Evolutionary conservation across 1,140 invertebrate species (phyloP), one percentile per base, ranked within the genome.

Genomic region (Amyelois transitella): DNA sequence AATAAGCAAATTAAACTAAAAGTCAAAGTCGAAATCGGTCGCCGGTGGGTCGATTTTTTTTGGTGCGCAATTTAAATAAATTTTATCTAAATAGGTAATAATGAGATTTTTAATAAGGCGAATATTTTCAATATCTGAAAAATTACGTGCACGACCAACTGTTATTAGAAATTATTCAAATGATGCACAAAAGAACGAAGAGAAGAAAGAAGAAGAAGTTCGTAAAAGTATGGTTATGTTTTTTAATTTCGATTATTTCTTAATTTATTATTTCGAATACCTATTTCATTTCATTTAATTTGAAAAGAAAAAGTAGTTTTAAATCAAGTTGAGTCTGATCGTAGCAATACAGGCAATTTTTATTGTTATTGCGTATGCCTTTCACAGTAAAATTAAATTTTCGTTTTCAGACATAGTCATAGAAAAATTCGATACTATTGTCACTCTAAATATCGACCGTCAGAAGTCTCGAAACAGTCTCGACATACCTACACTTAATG

Each of bases 361-460:
- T n/a, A n/a, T n/a, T n/a, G n/a, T n/a, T n/a, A n/a, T n/a, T n/a
- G n/a, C n/a, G n/a, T n/a, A n/a, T n/a, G n/a, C n/a, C n/a, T n/a
- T n/a, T n/a, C n/a, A n/a, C n/a, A n/a, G 17, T 0, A 14, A 38
- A 10, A 8, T 28, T 2, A 2, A 14, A 14, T 38, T 38, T 48
- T 52, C 64, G 63, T 25, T 68, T 66, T 1, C 56, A 86, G 82
- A 81, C 76, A 71, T 94, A 56, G 47, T 92, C 10, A 78, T 93
- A 8, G 90, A 93, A 60, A 91, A 91, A 66, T 79, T 90, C 55
- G 91, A 91, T n/a, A 63, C 80, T 45, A 87, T 96, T 12, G 93
- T 91, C 18, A 90, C 93, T 19, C 94, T 98, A 56, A 95, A 94
- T n/a, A 94, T 98, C 44, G 97, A 97, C 86, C 89, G 95, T 43